Percentiles rank a stretch among this genome's conserved stretches.
Conservation (phyloP, 2,797 vertebrate species). For the Argya squamiceps region DNA sequence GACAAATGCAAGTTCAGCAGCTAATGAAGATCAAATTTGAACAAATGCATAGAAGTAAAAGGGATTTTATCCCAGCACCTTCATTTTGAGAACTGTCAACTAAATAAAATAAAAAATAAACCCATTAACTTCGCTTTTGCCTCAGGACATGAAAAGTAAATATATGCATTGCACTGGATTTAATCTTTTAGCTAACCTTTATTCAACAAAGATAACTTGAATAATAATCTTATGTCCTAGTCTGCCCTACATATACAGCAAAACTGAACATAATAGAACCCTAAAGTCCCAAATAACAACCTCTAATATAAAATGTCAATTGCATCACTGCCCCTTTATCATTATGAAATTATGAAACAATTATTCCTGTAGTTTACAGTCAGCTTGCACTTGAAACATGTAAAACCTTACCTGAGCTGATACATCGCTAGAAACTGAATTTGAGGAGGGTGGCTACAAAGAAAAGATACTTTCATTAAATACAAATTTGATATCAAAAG, state of each 20-base stretch:
- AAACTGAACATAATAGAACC: background rate
- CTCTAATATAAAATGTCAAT: background rate
- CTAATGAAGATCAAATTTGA: background rate
- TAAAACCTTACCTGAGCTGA: constrained; percentile 82
- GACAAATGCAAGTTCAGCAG: background rate
- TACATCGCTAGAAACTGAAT: constrained; percentile 79
- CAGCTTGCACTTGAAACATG: background rate
- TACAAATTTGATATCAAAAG: background rate
- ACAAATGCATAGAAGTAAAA: background rate
- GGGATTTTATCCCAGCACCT: background rate
- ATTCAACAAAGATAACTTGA: background rate
- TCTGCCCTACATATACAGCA: background rate
- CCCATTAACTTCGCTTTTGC: background rate
- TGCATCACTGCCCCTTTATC: background rate
- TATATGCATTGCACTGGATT: background rate
- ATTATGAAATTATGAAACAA: background rate
- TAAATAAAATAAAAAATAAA: background rate
- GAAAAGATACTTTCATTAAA: constrained; percentile 35
- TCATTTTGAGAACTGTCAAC: background rate
- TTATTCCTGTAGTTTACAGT: background rate
- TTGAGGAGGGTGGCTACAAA: constrained; percentile 87
- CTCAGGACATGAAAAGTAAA: background rate
- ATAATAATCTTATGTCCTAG: background rate
- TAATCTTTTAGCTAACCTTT: background rate
- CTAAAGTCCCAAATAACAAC: background rate